These are phyloP conservation scores for Percopsis transmontana DNA, from an alignment of 2,113 vertebrate genomes.

Conservation along the genomic window DNA sequence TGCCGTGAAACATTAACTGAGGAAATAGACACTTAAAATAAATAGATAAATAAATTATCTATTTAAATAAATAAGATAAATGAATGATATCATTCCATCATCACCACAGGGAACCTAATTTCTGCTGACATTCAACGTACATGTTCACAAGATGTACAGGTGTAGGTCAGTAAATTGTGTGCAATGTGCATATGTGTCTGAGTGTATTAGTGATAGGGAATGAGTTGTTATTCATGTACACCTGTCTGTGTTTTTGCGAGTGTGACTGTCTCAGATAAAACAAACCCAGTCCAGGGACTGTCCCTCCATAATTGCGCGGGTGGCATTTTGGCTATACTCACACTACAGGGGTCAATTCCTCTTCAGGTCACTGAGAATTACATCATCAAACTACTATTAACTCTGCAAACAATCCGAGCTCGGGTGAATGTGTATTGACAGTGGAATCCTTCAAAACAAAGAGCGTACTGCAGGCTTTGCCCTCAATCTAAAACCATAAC, in stretches of 20 bases:
- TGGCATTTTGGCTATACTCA: slow-evolving; percentile 80
- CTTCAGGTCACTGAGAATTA: slow-evolving; percentile 83
- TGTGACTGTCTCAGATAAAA: slow-evolving; percentile 59
- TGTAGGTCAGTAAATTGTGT: slow-evolving; percentile 64
- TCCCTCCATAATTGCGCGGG: slow-evolving; percentile 70
- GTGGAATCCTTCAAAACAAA: slow-evolving; percentile 70
- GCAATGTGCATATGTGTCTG: slow-evolving; percentile 12
- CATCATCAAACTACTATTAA: slow-evolving; percentile 82
- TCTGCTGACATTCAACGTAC: slow-evolving; percentile 67
- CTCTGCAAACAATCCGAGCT: slow-evolving; percentile 74
- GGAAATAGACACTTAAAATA: slow-evolving; percentile 45
- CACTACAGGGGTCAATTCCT: slow-evolving; percentile 77
- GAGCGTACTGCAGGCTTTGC: slow-evolving; percentile 64
- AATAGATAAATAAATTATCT: slow-evolving; percentile 82
- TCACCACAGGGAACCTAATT: slow-evolving; percentile 64
- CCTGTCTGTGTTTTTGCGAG: slow-evolving; percentile 9
- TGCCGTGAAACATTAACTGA: not conserved
- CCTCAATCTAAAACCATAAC: slow-evolving; percentile 82
- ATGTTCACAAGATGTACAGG: slow-evolving; percentile 54
- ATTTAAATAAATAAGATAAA: too few species aligned
- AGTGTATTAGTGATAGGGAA: slow-evolving; percentile 10
- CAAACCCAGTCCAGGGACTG: slow-evolving; percentile 60
- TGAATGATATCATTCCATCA: slow-evolving; percentile 72
- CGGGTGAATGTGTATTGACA: slow-evolving; percentile 63
- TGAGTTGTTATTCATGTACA: not conserved